Evolutionary conservation across 2,113 vertebrate genomes (phyloP).

Genomic region (Pelodiscus sinensis): DNA sequence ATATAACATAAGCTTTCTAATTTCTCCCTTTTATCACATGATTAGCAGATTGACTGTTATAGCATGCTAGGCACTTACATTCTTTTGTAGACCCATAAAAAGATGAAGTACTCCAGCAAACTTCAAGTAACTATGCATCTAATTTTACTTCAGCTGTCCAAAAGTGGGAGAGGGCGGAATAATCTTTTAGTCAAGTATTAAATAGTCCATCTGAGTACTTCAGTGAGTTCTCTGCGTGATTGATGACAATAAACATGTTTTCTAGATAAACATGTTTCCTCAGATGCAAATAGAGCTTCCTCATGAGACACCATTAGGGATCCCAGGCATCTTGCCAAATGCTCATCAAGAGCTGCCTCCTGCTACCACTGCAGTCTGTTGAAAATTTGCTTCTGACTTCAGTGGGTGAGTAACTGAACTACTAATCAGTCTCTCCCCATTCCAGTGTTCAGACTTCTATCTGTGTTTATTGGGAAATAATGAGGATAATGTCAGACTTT

Average conservation of each 20-base stretch:
- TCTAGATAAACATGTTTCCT: neutral
- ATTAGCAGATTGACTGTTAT: neutral
- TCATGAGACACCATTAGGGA: neutral
- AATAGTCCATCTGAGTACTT: neutral
- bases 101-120: neutral
- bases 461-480: neutral
- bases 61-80: neutral
- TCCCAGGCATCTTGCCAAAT: neutral
- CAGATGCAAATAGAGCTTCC: neutral
- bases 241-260: neutral
- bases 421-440: neutral
- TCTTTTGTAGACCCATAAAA: neutral
- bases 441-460: accelerated
- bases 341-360: neutral
- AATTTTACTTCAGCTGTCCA: neutral
- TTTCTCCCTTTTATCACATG: neutral
- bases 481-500: neutral
- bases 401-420: neutral
- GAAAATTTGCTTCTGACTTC: neutral
- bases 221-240: neutral
- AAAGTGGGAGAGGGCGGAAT: accelerated
- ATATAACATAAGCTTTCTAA: neutral
- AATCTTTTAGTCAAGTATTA: neutral
- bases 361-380: neutral
- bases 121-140: neutral